Base-by-base conservation (phyloP, 2,797 vertebrate genomes). In the Rhinogobio ventralis region DNA sequence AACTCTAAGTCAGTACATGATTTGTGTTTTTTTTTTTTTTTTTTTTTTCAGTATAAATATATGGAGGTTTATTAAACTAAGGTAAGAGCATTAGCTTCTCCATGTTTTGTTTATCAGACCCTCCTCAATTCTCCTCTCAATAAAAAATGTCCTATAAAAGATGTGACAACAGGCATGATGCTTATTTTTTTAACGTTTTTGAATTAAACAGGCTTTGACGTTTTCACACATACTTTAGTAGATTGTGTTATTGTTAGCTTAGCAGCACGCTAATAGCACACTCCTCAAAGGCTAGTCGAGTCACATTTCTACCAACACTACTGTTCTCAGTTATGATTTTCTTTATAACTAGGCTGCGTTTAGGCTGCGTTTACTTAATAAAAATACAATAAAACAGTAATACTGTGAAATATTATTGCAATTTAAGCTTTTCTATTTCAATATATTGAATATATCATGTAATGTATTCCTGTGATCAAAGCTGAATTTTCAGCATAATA, bases 11-110 rank as follows among this genome's bases (percentile, higher is more conserved):
- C 51, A 28, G 4, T 23, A 20, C 25, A 30, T 45, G 51, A 81
- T n/a, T 72, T 57, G 15, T 6, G 30, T 51, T 79, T 15, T 20
- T 14, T 53, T 79, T 79, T 7, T 42, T 46, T 71, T 82, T 81
- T 72, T 82, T 73, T 15, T 25, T 73, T 73, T 73, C 53, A 2
- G 25, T 30, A 72, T 71, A 45, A 81, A 71, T 20, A 23, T 19
- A 39, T 19, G 15, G 23, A 6, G 5, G 1, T 14, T 28, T 53
- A 14, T 36, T 39, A 46, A 81, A 13, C 66, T 19, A 3, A 25
- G 20, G 25, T 36, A 60, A 45, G 15, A 81, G 15, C n/a, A 62
- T 72, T 72, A n/a, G 15, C 68, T 15, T 72, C 25, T 30, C 7
- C 10, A 25, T 71, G 79, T 45, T 57, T 57, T 72, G 17, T 46